Conservation (phyloP, 23 tunicate genomes). For the Halocynthia aurantium region DNA sequence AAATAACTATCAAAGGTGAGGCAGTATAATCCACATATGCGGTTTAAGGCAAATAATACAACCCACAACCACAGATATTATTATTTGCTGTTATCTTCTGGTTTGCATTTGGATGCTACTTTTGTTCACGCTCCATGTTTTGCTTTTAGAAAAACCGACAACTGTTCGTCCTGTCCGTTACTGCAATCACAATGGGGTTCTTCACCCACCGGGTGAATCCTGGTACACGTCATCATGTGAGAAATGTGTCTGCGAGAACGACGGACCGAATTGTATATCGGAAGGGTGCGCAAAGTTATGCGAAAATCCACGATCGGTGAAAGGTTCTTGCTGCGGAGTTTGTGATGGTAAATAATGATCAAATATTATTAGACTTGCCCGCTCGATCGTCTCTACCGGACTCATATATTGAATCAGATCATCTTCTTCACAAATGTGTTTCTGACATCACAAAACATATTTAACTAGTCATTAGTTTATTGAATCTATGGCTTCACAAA, state of each 20-base stretch:
- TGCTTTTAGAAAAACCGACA: background rate
- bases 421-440: too few relatives aligned
- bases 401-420: too few relatives aligned
- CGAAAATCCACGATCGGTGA: conserved; percentile 18
- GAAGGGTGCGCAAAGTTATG: conserved; percentile 41
- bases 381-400: too few relatives aligned
- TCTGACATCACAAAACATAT: too few relatives aligned
- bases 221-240: conserved; percentile 69
- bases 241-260: conserved; percentile 48
- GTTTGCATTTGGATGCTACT: too few relatives aligned
- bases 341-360: conserved; percentile 13
- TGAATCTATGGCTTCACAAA: too few relatives aligned
- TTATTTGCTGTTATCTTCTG: background rate
- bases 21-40: background rate
- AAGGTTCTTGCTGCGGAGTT: conserved; percentile 22
- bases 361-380: too few relatives aligned
- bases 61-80: background rate
- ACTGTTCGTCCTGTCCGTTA: conserved; percentile 25
- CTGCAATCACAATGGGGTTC: conserved; percentile 18
- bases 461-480: too few relatives aligned
- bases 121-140: background rate
- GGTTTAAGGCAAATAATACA: background rate
- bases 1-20: conserved; percentile 14
- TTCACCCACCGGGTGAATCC: conserved; percentile 46
- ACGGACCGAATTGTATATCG: conserved; percentile 50